Evolutionary conservation across 2,797 vertebrate species (phyloP).

Genomic region (Oophaga sylvatica): DNA sequence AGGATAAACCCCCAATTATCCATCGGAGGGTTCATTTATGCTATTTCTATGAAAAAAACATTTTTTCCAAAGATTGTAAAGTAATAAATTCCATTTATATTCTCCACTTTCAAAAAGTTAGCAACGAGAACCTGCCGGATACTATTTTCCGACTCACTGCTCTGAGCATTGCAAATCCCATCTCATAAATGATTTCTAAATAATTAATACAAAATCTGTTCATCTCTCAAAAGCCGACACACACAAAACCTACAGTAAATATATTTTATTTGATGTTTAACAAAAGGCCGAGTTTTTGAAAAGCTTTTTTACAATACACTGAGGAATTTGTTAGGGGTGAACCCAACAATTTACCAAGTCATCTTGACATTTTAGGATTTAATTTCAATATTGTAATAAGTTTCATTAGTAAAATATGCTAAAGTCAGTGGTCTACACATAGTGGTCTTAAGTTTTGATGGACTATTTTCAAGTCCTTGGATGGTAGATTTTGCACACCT

Average conservation of each 20-base stretch:
- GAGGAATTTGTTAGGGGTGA: constrained; percentile 23
- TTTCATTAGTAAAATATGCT: neutral
- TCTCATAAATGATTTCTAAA: constrained; percentile 59
- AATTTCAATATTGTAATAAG: constrained; percentile 5
- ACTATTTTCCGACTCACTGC: constrained; percentile 51
- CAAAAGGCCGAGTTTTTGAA: constrained; percentile 32
- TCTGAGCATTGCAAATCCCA: constrained; percentile 52
- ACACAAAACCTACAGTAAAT: constrained; percentile 48
- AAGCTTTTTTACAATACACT: constrained; percentile 41
- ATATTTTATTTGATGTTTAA: constrained; percentile 33
- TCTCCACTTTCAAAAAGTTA: constrained; percentile 7
- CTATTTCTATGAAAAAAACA: neutral
- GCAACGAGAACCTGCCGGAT: constrained; percentile 20
- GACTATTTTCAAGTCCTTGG: neutral
- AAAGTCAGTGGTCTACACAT: neutral
- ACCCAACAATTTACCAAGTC: neutral
- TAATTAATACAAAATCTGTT: constrained; percentile 61
- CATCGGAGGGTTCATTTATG: neutral
- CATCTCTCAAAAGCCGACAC: constrained; percentile 39
- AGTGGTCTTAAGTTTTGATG: neutral
- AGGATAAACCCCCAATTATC: neutral
- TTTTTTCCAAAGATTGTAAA: neutral
- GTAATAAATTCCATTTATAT: neutral
- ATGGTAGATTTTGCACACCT: too few species aligned
- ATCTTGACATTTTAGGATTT: constrained; percentile 11